Base-by-base conservation (phyloP, 2,113 vertebrate species). In the Arenaria interpres region DNA sequence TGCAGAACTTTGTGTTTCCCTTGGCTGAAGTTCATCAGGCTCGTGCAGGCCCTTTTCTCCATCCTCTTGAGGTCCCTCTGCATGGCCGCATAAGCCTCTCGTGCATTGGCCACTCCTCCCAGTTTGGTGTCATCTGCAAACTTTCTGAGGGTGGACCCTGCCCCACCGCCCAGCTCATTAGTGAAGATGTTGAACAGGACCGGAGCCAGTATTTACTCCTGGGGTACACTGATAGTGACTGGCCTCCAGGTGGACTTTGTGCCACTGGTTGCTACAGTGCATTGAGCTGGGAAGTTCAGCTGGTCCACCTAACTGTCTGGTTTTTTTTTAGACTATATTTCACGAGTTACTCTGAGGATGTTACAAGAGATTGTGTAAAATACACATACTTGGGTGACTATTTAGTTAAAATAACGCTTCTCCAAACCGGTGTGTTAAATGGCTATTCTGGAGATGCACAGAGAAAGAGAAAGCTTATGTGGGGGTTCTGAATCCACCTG, bases 31-130 rank as follows among this genome's bases (percentile, higher is more conserved):
- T 62, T 54, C 6, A 7, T 74, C 48, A 74, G 41, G 28, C 41
- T 73, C 3, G 1, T 41, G 28, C n/a, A 0, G 0, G 11, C 16
- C 9, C 21, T 14, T 39, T 62, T 73, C 35, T 62, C 9, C 32
- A 73, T 9, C 14, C 17, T 66, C 15, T 60, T 8, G 9, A 43
- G n/a, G 19, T 62, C 21, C 4, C 9, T 53, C 18, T 82, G 41
- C 10, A 20, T 75, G 17, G 16, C 30, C 2, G 1, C 18, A 12
- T 25, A 39, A 39, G 20, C 12, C 5, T 54, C 23, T 53, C 4
- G 2, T 37, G 2, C 56, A 19, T 30, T 83, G 60, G 28, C 13
- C 17, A 20, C 35, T 68, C 32, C 16, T 62, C 10, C 12, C 16
- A 16, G 17, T 72, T 43, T 56, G 48, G 6, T 50, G 62, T 41